These are phyloP conservation scores for Perizoma flavofasciatum DNA, from an alignment of 2,888 invertebrate genomes.

Conservation along the genomic window DNA sequence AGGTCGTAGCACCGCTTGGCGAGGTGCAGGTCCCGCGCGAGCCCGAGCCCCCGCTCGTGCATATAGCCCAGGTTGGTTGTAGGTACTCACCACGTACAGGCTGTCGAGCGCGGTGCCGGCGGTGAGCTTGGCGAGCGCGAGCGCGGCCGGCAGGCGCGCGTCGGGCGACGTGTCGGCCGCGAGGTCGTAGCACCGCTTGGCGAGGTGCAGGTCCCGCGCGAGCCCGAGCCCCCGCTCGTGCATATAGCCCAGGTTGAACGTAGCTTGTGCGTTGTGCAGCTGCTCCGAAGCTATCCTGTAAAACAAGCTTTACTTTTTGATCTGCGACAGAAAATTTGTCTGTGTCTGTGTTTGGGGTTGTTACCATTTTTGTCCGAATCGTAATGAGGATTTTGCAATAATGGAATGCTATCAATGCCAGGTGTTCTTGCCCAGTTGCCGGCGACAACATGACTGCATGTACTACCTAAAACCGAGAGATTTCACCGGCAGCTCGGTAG, in stretches of 20 bases:
- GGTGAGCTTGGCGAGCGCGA: constrained; percentile 94
- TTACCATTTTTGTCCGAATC: no score
- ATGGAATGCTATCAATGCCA: no score
- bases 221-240: constrained; percentile 98
- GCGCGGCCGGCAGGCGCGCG: constrained; percentile 96
- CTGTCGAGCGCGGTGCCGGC: constrained; percentile 32
- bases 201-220: constrained; percentile 94
- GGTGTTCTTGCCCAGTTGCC: no score
- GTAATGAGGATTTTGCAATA: no score
- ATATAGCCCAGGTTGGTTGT: constrained; percentile 95
- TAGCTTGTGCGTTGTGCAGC: constrained; percentile 98
- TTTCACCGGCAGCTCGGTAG: no score
- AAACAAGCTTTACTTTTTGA: background rate
- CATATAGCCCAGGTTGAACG: constrained; percentile 99
- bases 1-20: no score
- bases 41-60: constrained; percentile 99
- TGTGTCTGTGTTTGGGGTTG: no score
- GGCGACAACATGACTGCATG: no score
- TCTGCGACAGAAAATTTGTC: no score
- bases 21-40: no score
- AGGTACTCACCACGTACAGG: constrained; percentile 19
- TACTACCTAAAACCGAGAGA: no score
- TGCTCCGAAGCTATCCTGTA: constrained; percentile 85
- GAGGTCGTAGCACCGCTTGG: constrained; percentile 98
- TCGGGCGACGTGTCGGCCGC: constrained; percentile 91